phyloP scores from a whole-genome alignment of 2,797 vertebrate species.

The Gymnothorax reevesii region DNA sequence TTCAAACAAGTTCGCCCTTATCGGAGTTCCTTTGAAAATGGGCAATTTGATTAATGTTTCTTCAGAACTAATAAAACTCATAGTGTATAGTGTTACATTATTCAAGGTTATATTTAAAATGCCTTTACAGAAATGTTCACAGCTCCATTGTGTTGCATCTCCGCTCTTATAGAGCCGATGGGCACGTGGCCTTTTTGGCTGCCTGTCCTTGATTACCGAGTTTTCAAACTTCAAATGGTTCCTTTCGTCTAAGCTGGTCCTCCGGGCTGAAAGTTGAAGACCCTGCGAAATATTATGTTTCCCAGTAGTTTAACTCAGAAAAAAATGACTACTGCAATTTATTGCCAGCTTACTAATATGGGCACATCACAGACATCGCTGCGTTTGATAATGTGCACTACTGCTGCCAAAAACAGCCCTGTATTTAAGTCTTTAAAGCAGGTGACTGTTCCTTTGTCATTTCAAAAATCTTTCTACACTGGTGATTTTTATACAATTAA shows the following conservation, averaged over 20 bases:
- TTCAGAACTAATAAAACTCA: background rate
- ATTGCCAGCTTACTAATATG: background rate
- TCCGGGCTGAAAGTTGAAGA: too few species aligned
- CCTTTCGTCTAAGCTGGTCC: background rate
- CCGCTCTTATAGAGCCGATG: background rate
- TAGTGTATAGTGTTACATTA: background rate
- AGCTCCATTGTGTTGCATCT: background rate
- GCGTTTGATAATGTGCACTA: background rate
- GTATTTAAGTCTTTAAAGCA: too few species aligned
- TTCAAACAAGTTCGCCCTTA: conserved; percentile 4
- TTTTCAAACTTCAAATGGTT: background rate
- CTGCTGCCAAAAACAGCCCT: too few species aligned
- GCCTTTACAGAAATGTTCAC: background rate
- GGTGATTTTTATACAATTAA: too few species aligned
- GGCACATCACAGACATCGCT: background rate
- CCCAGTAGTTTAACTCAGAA: background rate
- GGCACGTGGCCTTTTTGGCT: background rate
- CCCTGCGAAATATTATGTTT: background rate
- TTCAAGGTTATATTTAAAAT: conserved; percentile 9
- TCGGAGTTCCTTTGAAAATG: conserved; percentile 8
- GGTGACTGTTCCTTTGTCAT: too few species aligned
- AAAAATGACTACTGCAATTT: background rate
- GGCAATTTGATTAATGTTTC: background rate
- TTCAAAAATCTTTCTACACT: too few species aligned
- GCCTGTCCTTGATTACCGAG: background rate